These are phyloP conservation scores for Apteryx mantelli DNA, from an alignment of 2,113 vertebrate species.

Conservation along the genomic window DNA sequence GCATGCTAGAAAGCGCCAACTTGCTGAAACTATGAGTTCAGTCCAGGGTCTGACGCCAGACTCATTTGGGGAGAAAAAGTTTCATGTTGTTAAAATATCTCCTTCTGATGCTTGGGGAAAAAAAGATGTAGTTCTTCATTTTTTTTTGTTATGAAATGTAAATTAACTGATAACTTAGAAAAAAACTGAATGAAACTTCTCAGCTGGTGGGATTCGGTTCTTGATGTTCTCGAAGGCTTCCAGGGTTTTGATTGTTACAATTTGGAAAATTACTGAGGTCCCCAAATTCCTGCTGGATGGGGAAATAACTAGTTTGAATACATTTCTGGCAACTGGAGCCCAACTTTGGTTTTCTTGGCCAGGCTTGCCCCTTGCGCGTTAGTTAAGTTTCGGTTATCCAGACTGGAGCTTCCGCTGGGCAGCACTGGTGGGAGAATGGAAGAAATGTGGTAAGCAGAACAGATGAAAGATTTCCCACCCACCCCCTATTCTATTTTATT, in stretches of 20 bases:
- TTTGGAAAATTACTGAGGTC: not conserved
- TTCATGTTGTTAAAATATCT: accelerated
- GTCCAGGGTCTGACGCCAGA: not conserved
- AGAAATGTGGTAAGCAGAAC: not conserved
- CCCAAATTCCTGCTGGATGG: not conserved
- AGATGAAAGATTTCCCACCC: not conserved
- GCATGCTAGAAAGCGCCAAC: too few relatives aligned
- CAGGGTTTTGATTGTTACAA: not conserved
- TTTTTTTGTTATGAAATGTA: accelerated
- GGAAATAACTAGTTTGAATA: not conserved
- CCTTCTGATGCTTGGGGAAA: not conserved
- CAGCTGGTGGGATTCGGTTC: not conserved
- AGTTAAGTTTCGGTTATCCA: accelerated
- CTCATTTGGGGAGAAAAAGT: not conserved
- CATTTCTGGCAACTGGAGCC: not conserved
- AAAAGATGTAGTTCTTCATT: not conserved
- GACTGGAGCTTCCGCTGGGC: not conserved
- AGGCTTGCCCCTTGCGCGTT: not conserved
- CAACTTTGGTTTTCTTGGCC: not conserved
- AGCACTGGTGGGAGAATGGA: not conserved
- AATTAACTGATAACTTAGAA: not conserved
- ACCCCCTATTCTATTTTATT: not conserved
- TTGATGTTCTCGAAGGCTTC: not conserved
- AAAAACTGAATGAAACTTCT: not conserved
- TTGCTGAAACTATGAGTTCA: not conserved